phyloP scores from a whole-genome alignment of 2,888 invertebrate genomes.

The Synergus japonicus region DNA sequence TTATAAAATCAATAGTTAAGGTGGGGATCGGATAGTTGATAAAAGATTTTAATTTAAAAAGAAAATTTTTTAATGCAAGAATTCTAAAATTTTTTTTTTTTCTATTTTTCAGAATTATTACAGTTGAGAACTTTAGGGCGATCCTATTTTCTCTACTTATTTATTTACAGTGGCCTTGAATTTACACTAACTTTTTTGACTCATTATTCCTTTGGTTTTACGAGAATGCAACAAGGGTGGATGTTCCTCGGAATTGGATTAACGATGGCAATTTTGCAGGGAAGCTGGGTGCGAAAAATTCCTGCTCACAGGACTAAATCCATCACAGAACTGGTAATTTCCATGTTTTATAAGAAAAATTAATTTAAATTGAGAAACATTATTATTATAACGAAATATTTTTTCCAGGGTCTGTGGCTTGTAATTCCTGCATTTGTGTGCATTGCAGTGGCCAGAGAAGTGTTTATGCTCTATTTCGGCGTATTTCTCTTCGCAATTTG shows the following conservation, averaged over 20 bases:
- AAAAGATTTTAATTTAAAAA: no score
- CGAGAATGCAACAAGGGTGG: conserved; percentile 97
- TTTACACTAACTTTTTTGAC: conserved; percentile 98
- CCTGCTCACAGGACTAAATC: conserved; percentile 85
- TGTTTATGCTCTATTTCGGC: conserved; percentile 86
- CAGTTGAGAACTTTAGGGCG: conserved; percentile 85
- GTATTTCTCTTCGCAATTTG: conserved; percentile 93
- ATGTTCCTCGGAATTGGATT: conserved; percentile 97
- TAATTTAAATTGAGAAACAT: conserved; percentile 32
- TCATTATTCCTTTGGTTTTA: conserved; percentile 93
- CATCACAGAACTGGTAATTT: conserved; percentile 82
- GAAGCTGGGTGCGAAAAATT: conserved; percentile 90
- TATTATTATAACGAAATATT: conserved; percentile 41
- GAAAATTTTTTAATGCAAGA: no score
- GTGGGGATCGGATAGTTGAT: no score
- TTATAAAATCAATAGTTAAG: no score
- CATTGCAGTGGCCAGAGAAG: conserved; percentile 85
- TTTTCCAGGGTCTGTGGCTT: conserved; percentile 84
- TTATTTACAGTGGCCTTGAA: conserved; percentile 97
- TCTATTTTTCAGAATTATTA: conserved; percentile 80
- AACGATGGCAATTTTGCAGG: conserved; percentile 94
- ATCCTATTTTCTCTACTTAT: conserved; percentile 93
- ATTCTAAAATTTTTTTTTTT: conserved; percentile 77
- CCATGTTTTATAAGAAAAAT: conserved; percentile 24
- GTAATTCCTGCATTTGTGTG: conserved; percentile 92